Base-by-base conservation (phyloP, 2,113 vertebrate species). In the Erythrolamprus reginae region DNA sequence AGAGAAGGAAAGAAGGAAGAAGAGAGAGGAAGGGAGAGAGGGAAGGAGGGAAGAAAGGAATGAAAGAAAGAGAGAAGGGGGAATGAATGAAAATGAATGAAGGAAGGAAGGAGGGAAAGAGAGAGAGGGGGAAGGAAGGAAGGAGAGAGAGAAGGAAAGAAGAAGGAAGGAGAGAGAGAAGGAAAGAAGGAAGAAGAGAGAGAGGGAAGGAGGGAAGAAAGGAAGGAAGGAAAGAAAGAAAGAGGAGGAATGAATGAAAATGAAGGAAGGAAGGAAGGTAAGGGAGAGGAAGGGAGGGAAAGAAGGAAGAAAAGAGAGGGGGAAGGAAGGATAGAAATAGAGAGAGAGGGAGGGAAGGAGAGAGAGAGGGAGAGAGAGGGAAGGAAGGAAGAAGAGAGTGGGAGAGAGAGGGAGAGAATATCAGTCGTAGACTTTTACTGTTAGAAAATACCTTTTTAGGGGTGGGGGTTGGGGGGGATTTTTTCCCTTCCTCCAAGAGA, bases 351-450 rank as follows among this genome's bases (percentile, higher is more conserved):
- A 7, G 8, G 2, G 13, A 15, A 10, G 23, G 45, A 65, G 10
- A 65, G 51, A 15, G 47, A 56, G 21, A 3, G 21, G 1, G 21
- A 24, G 21, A 24, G 7, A 3, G 23, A 26, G 7, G 10, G 55
- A 3, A 3, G 10, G 23, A 26, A 3, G 3, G 9, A 3, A 10
- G 28, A 3, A 4, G 0, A 12, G 9, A 61, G n/a, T n/a, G n/a
- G n/a, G 3, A 17, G 13, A 70, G 13, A 33, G 13, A n/a, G n/a
- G n/a, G n/a, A n/a, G n/a, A n/a, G n/a, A n/a, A n/a, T n/a, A n/a
- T n/a, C n/a, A n/a, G n/a, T n/a, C n/a, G n/a, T n/a, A n/a, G n/a
- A n/a, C n/a, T n/a, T n/a, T n/a, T n/a, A n/a, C n/a, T n/a, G n/a
- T n/a, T n/a, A n/a, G n/a, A 33, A 33, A 33, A 28, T 61, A 12